Percentiles rank a stretch among this genome's conserved stretches.
Conservation (phyloP, 2,797 vertebrate genomes). For the Hydrolagus colliei region DNA sequence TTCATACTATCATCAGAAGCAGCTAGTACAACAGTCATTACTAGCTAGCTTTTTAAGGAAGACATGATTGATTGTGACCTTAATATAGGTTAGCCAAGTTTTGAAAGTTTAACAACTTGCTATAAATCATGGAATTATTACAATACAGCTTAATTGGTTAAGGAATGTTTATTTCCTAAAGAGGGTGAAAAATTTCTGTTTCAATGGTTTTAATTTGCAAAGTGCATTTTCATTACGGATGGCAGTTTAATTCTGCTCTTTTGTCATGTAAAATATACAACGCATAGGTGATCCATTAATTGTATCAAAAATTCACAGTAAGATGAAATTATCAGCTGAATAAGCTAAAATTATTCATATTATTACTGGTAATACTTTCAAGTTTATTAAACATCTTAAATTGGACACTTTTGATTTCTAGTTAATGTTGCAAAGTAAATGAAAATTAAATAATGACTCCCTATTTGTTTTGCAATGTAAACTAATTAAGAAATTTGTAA, state of each 20-base stretch:
- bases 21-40: constrained; percentile 99
- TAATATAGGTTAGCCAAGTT: constrained; percentile 98
- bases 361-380: constrained; percentile 58
- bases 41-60: constrained; percentile 88
- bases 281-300: constrained; percentile 98
- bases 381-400: constrained; percentile 59
- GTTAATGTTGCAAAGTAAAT: constrained; percentile 52
- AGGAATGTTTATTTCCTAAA: constrained; percentile 99
- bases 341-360: constrained; percentile 55
- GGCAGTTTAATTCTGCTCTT: constrained; percentile 94
- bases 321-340: constrained; percentile 70
- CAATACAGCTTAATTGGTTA: constrained; percentile 99
- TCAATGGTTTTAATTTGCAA: constrained; percentile 98
- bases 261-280: constrained; percentile 99
- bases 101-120: constrained; percentile 99
- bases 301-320: constrained; percentile 88
- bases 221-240: constrained; percentile 99
- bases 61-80: constrained; percentile 99
- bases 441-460: constrained; percentile 55
- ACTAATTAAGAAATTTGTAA: constrained; percentile 68
- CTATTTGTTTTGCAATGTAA: constrained; percentile 53
- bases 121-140: constrained; percentile 99
- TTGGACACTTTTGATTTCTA: constrained; percentile 50
- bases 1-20: constrained; percentile 99
- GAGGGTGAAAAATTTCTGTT: constrained; percentile 87